Evolutionary conservation across 2,888 invertebrate species (phyloP).

Genomic region (Pollenia amentaria): DNA sequence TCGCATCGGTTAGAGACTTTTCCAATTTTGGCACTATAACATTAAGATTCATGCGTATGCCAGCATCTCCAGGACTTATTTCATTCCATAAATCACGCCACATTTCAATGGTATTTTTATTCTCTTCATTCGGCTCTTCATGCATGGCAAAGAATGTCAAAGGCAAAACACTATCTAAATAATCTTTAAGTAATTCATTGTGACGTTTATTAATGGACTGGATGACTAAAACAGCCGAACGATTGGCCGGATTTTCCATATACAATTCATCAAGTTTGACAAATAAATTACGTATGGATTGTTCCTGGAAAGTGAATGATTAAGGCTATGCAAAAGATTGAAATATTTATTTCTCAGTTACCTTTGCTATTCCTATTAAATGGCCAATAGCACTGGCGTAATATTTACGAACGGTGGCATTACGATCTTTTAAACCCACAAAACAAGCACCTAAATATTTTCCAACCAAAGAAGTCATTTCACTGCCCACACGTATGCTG

Average conservation of each 20-base stretch:
- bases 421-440: constrained; percentile 93
- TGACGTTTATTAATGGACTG: constrained; percentile 93
- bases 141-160: constrained; percentile 96
- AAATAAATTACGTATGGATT: constrained; percentile 87
- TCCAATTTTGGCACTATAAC: constrained; percentile 90
- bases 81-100: constrained; percentile 97
- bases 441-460: constrained; percentile 87
- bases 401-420: constrained; percentile 92
- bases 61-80: constrained; percentile 94
- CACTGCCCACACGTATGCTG: constrained; percentile 85
- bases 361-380: constrained; percentile 92
- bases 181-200: constrained; percentile 92
- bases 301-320: constrained; percentile 80
- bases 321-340: not conserved
- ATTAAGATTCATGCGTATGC: constrained; percentile 90
- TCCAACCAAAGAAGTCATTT: constrained; percentile 86
- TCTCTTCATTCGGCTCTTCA: constrained; percentile 88
- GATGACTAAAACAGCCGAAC: constrained; percentile 89
- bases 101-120: constrained; percentile 87
- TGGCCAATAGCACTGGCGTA: constrained; percentile 94
- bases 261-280: constrained; percentile 86
- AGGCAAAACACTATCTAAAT: constrained; percentile 91
- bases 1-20: constrained; percentile 90
- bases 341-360: constrained; percentile 75
- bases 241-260: constrained; percentile 90